These are phyloP conservation scores for Subacronicta megacephala DNA, from an alignment of 2,888 invertebrate species.

Conservation along the genomic window DNA sequence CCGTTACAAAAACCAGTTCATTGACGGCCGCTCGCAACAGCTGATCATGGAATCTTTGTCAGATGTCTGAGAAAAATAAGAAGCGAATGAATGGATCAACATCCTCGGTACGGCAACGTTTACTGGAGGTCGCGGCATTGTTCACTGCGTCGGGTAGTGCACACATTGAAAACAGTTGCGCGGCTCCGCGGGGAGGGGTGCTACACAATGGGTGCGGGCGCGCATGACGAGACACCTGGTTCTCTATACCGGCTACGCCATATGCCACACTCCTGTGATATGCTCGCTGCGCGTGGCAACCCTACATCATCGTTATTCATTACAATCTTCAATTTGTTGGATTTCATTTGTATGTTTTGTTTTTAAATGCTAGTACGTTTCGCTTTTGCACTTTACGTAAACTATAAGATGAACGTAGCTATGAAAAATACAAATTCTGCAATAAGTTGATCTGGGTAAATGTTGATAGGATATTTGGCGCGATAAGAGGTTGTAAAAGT, in stretches of 20 bases:
- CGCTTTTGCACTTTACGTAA: conserved; percentile 28
- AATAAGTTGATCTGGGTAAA: conserved; percentile 25
- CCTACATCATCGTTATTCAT: conserved; percentile 28
- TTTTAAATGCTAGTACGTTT: conserved; percentile 17
- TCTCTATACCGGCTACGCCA: conserved; percentile 85
- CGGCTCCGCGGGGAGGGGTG: conserved; percentile 58
- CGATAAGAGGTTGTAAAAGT: conserved; percentile 31
- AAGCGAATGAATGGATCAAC: conserved; percentile 50
- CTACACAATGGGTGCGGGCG: conserved; percentile 86
- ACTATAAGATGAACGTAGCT: conserved; percentile 10
- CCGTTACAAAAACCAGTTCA: conserved; percentile 54
- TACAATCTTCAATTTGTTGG: conserved; percentile 21
- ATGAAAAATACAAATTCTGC: conserved; percentile 24
- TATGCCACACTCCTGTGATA: conserved; percentile 75
- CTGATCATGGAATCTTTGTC: conserved; percentile 56
- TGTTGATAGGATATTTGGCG: conserved; percentile 26
- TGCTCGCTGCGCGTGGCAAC: conserved; percentile 34
- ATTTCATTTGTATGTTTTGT: conserved; percentile 29
- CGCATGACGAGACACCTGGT: conserved; percentile 89
- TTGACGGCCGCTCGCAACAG: conserved; percentile 49
- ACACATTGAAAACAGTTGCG: conserved; percentile 62
- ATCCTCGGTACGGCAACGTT: conserved; percentile 54
- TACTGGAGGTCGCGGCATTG: conserved; percentile 71
- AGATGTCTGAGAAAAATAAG: conserved; percentile 53
- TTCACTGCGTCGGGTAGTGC: conserved; percentile 74